Evolutionary conservation across 1,140 invertebrate genomes (phyloP).

Genomic region (Dendrolimus punctatus): DNA sequence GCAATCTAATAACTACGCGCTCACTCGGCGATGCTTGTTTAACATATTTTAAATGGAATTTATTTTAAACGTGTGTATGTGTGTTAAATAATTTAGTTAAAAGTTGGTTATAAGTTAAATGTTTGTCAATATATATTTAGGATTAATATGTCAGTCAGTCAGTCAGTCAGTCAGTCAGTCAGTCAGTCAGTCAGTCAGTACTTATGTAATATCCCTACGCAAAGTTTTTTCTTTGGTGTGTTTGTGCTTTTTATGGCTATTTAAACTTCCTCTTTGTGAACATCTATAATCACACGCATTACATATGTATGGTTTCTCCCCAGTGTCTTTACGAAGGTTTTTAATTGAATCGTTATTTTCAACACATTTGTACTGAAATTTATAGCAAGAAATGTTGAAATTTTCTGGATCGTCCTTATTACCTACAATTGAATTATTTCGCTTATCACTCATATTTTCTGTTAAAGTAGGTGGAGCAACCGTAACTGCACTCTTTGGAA

Average conservation of each 20-base stretch:
- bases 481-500: background rate
- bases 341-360: background rate
- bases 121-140: too few relatives aligned
- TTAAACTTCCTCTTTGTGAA: conserved; percentile 1
- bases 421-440: background rate
- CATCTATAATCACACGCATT: conserved; percentile 3
- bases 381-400: conserved; percentile 8
- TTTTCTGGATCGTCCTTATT: conserved; percentile 10
- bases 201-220: too few relatives aligned
- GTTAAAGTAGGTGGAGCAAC: too few relatives aligned
- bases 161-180: too few relatives aligned
- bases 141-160: too few relatives aligned
- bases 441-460: background rate
- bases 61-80: too few relatives aligned
- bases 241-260: background rate
- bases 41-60: too few relatives aligned
- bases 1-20: too few relatives aligned
- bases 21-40: too few relatives aligned
- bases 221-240: conserved; percentile 6
- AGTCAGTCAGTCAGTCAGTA: too few relatives aligned
- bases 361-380: conserved; percentile 5
- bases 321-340: conserved; percentile 4
- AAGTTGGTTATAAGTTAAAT: too few relatives aligned
- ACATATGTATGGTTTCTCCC: conserved; percentile 4
- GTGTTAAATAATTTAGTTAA: too few relatives aligned